Evolutionary conservation across 2,888 invertebrate genomes (phyloP).

Genomic region (Tachystola acroxantha): DNA sequence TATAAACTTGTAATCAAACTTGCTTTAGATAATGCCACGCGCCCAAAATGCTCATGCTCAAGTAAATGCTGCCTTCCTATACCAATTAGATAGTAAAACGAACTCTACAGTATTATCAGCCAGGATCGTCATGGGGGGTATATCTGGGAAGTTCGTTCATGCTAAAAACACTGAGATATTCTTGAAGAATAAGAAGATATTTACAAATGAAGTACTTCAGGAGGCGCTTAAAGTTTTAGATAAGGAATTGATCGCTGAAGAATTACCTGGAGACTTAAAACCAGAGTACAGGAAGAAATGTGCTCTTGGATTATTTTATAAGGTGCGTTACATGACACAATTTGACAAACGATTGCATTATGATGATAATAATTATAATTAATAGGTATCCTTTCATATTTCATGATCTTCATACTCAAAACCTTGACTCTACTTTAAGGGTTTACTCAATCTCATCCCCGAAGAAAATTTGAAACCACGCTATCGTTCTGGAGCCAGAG

Average conservation of each 20-base stretch:
- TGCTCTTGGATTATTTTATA: constrained; percentile 82
- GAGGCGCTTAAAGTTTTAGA: constrained; percentile 73
- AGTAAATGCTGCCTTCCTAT: constrained; percentile 85
- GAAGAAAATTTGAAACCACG: constrained; percentile 53
- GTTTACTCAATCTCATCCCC: constrained; percentile 73
- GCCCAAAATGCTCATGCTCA: constrained; percentile 86
- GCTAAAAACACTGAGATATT: constrained; percentile 79
- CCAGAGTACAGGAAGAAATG: constrained; percentile 79
- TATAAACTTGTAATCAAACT: too few relatives aligned
- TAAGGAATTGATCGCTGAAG: constrained; percentile 78
- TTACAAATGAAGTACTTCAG: constrained; percentile 64
- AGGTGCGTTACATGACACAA: constrained; percentile 59
- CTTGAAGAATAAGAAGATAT: constrained; percentile 45
- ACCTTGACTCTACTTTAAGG: too few relatives aligned
- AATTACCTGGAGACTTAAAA: constrained; percentile 75
- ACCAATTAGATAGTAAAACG: constrained; percentile 77
- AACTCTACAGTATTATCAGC: constrained; percentile 57
- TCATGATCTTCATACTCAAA: too few relatives aligned
- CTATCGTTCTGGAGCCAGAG: constrained; percentile 68
- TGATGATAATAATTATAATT: neutral
- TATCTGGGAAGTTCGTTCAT: constrained; percentile 72
- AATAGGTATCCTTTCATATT: neutral
- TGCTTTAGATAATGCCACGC: constrained; percentile 85
- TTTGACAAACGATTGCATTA: neutral
- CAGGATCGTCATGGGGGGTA: constrained; percentile 79